Evolutionary conservation across 2,797 vertebrate species (phyloP), one percentile per base, ranked within the genome.

Genomic region (Falco berigora): DNA sequence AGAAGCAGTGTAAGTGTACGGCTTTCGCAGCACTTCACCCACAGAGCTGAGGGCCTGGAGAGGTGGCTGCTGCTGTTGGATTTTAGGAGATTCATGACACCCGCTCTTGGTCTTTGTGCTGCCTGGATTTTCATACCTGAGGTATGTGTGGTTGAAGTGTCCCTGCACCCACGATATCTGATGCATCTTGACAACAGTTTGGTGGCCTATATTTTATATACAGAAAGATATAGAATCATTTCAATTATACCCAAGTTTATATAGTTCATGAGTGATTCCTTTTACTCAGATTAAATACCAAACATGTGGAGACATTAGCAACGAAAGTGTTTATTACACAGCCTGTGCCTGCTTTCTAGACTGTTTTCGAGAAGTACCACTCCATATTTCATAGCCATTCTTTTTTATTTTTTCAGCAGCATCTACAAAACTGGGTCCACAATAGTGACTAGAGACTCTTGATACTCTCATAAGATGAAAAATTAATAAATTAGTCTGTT

Each of bases 231-330:
- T 9, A 21, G 40, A 68, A 64, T 3, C 5, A 55, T 84, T 84
- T 56, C 2, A 9, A 38, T 47, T 4, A 59, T 17, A 50, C 23
- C 16, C 6, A 58, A 71, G 8, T n/a, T 36, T 46, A 18, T 10
- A 27, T n/a, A 12, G 6, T n/a, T 46, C 68, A 24, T 46, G 2
- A 30, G 5, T 46, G 5, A 64, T 56, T 64, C 28, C 20, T 64
- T 83, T 58, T 13, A 52, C 11, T 12, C 22, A 59, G 21, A 71
- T 40, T 36, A 50, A 91, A 50, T 28, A 59, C 6, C 19, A 66
- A 63, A 22, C 25, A 56, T 0, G 0, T 13, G 9, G 3, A 17
- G 8, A 69, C 5, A 38, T 36, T 24, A 56, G 32, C 6, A 61
- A 55, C 50, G 5, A 7, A 49, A 25, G 6, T 17, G 4, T 63